These are phyloP conservation scores for Thera britannica DNA, from an alignment of 2,888 invertebrate genomes.

Conservation along the genomic window DNA sequence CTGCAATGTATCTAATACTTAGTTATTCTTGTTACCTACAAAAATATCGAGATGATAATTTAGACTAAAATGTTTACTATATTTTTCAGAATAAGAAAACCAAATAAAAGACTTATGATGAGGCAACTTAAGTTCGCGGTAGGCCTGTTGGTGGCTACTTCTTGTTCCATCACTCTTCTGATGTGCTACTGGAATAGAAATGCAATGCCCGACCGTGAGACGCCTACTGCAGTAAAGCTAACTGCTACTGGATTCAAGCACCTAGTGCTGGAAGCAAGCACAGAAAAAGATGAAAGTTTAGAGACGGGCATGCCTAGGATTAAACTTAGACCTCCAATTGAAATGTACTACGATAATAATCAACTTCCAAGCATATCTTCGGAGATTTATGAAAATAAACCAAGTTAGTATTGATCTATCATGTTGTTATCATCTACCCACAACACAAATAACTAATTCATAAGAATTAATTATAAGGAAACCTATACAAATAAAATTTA, in stretches of 20 bases:
- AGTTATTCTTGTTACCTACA: no score
- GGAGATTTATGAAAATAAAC: constrained; percentile 50
- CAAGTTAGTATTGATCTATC: constrained; percentile 45
- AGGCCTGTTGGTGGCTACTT: constrained; percentile 42
- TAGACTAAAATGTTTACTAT: background rate
- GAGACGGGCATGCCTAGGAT: constrained; percentile 50
- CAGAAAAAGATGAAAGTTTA: constrained; percentile 8
- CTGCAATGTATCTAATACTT: constrained; percentile 3
- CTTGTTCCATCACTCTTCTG: constrained; percentile 53
- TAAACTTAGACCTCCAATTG: constrained; percentile 52
- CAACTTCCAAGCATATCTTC: constrained; percentile 49
- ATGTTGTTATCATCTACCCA: no score
- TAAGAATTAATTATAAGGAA: background rate
- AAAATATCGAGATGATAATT: no score
- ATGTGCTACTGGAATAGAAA: constrained; percentile 56
- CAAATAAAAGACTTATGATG: constrained; percentile 53
- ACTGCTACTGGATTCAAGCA: background rate
- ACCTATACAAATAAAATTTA: constrained; percentile 1
- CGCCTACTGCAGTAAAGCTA: constrained; percentile 5
- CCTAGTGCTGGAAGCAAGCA: constrained; percentile 10
- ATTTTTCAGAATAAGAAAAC: constrained; percentile 60
- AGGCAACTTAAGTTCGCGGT: constrained; percentile 56
- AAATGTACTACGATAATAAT: constrained; percentile 47
- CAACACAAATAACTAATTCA: background rate
- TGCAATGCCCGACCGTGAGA: constrained; percentile 21